Evolutionary conservation across 2,888 invertebrate genomes (phyloP).

Genomic region (Bombylius discolor): DNA sequence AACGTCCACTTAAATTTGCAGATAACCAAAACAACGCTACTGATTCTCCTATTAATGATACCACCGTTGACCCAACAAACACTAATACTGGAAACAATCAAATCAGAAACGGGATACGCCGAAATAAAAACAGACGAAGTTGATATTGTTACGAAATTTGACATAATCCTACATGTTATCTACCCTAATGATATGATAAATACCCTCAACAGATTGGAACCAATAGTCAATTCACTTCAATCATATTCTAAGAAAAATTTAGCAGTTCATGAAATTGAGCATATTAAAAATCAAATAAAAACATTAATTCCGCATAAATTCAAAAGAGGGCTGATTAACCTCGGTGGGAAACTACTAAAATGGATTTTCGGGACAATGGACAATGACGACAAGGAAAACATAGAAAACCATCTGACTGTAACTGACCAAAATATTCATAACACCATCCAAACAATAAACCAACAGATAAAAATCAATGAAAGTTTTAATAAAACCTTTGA

Average conservation of each 20-base stretch:
- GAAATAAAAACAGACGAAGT: slow-evolving; percentile 9
- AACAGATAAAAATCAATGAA: slow-evolving; percentile 6
- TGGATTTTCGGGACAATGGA: slow-evolving; percentile 11
- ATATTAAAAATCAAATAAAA: slow-evolving; percentile 8
- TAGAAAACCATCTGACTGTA: slow-evolving; percentile 1
- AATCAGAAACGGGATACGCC: slow-evolving; percentile 6
- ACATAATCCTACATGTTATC: slow-evolving; percentile 10
- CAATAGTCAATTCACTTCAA: slow-evolving; percentile 7
- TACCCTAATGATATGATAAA: slow-evolving; percentile 4
- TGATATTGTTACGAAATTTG: slow-evolving; percentile 7
- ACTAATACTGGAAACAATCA: not conserved
- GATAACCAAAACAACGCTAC: not conserved
- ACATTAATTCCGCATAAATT: slow-evolving; percentile 9
- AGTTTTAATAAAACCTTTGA: slow-evolving; percentile 7
- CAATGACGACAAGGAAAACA: slow-evolving; percentile 6
- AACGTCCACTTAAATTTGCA: slow-evolving; percentile 9
- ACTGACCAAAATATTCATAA: not conserved
- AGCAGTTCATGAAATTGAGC: slow-evolving; percentile 8
- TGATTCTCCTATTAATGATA: not conserved
- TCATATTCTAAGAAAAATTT: not conserved
- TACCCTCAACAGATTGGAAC: slow-evolving; percentile 4
- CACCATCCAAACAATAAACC: not conserved
- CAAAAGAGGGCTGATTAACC: no score
- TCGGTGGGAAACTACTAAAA: slow-evolving; percentile 8
- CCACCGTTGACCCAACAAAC: not conserved